Conservation (phyloP, 37 sponge, comb jelly and placozoan species). For the Agelas oroides region DNA sequence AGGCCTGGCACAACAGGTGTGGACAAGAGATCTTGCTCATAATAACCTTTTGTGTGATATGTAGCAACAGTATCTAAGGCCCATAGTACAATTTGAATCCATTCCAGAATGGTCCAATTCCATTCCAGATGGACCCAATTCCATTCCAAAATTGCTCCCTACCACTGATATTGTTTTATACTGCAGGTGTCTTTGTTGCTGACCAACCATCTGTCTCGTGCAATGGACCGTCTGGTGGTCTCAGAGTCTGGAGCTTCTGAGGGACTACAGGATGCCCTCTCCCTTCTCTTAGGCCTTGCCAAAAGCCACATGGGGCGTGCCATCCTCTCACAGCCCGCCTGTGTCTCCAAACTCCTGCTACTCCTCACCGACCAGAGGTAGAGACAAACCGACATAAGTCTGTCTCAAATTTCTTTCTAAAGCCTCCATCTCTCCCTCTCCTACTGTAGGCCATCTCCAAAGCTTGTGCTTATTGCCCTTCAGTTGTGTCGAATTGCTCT, state of each 20-base stretch:
- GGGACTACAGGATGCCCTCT: slow-evolving; percentile 90
- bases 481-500: slow-evolving; percentile 98
- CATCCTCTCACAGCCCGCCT: slow-evolving; percentile 88
- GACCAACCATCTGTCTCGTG: slow-evolving; percentile 89
- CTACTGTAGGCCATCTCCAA: slow-evolving; percentile 85
- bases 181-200: slow-evolving; percentile 81
- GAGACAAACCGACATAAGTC: not conserved
- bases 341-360: slow-evolving; percentile 89
- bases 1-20: slow-evolving; percentile 82
- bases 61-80: too few species aligned
- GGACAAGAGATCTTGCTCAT: too few species aligned
- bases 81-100: too few species aligned
- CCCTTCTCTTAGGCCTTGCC: slow-evolving; percentile 85
- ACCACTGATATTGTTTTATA: too few species aligned
- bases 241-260: slow-evolving; percentile 85
- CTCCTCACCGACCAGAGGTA: slow-evolving; percentile 90
- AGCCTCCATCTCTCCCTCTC: not conserved
- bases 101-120: too few species aligned
- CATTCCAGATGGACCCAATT: too few species aligned
- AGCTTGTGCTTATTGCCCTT: slow-evolving; percentile 88
- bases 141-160: too few species aligned
- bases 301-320: slow-evolving; percentile 86
- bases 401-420: not conserved
- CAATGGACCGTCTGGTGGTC: slow-evolving; percentile 77
- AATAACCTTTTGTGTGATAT: too few species aligned